These are phyloP conservation scores for Oscheius sp. DNA, from an alignment of 2,888 invertebrate species.

Conservation along the genomic window DNA sequence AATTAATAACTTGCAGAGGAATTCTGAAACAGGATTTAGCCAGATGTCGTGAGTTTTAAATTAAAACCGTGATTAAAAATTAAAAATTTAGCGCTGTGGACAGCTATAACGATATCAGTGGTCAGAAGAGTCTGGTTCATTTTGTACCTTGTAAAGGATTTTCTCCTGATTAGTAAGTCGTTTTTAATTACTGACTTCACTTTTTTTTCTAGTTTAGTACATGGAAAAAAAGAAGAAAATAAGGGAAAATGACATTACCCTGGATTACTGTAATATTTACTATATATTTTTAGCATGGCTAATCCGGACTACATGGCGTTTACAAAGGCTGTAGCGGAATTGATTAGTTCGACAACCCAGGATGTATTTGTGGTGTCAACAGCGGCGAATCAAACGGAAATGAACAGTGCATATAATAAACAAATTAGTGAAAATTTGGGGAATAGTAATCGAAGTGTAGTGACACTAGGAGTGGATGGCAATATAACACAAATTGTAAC, in stretches of 20 bases:
- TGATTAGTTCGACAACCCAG: not conserved
- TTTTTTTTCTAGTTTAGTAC: too few species aligned
- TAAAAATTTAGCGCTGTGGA: not conserved
- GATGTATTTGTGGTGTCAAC: not conserved
- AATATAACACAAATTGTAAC: not conserved
- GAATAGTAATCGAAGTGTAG: not conserved
- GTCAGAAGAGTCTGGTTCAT: slow-evolving; percentile 3
- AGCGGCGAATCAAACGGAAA: not conserved
- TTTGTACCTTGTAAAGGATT: slow-evolving; percentile 5
- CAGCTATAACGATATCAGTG: not conserved
- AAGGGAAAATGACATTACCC: not conserved
- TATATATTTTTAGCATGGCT: not conserved
- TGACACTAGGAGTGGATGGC: not conserved
- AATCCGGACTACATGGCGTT: not conserved
- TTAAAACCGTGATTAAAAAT: not conserved
- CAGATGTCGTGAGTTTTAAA: not conserved
- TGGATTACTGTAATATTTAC: not conserved
- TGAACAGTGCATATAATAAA: not conserved
- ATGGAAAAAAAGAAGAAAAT: too few species aligned
- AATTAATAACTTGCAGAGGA: not conserved
- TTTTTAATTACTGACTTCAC: too few species aligned
- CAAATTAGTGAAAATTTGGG: not conserved
- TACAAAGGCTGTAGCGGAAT: not conserved
- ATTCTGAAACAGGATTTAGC: not conserved
- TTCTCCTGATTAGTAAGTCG: not conserved